These are phyloP conservation scores for Danio albolineatus DNA, from an alignment of 2,797 vertebrate genomes.

Conservation along the genomic window DNA sequence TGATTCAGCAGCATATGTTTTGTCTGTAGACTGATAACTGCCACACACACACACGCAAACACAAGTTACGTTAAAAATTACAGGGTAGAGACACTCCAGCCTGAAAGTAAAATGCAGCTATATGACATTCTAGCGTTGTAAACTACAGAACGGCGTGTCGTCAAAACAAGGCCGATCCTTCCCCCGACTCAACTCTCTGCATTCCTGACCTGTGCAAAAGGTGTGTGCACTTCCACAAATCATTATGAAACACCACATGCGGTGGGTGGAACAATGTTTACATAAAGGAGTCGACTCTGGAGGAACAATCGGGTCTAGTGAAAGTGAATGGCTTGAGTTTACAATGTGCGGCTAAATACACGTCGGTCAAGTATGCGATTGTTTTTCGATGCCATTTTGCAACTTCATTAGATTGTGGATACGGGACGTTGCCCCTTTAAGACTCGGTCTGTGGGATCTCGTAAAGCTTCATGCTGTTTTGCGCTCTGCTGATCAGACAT, in stretches of 20 bases:
- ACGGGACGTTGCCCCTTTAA: slow-evolving; percentile 9
- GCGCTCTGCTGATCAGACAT: slow-evolving; percentile 48
- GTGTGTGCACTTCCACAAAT: slow-evolving; percentile 42
- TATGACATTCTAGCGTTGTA: slow-evolving; percentile 36
- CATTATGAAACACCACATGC: slow-evolving; percentile 39
- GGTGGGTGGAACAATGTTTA: slow-evolving; percentile 39
- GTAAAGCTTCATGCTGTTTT: slow-evolving; percentile 6
- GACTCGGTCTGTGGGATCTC: background rate
- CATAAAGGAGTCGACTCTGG: slow-evolving; percentile 11
- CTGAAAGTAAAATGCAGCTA: slow-evolving; percentile 44
- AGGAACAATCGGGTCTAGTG: slow-evolving; percentile 3
- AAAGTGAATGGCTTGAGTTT: background rate
- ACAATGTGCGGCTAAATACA: background rate
- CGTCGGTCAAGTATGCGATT: background rate
- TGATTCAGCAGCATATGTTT: slow-evolving; percentile 38
- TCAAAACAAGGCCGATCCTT: slow-evolving; percentile 23
- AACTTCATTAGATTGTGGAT: background rate
- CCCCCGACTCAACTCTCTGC: slow-evolving; percentile 40
- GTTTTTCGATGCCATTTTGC: background rate
- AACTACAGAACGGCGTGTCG: slow-evolving; percentile 9
- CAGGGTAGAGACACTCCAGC: slow-evolving; percentile 17
- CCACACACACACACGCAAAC: slow-evolving; percentile 3
- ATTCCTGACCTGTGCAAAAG: slow-evolving; percentile 39
- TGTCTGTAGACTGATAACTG: background rate
- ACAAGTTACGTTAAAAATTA: background rate